These are phyloP conservation scores for Tetramorium alpestre DNA, from an alignment of 1,140 invertebrate species.

Conservation along the genomic window DNA sequence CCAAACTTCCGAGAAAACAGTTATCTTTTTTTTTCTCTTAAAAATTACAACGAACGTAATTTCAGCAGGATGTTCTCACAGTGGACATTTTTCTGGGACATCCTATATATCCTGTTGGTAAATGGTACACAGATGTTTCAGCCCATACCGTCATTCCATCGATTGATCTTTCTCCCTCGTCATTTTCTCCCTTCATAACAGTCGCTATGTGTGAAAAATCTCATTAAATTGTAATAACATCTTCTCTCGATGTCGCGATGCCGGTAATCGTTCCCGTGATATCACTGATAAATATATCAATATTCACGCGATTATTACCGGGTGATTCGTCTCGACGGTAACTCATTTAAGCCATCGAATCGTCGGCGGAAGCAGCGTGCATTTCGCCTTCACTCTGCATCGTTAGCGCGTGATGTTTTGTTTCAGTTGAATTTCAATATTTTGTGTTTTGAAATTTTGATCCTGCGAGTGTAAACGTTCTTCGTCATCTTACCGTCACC, in stretches of 20 bases:
- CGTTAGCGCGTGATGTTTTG: not conserved
- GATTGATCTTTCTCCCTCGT: constrained; percentile 18
- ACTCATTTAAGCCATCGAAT: not conserved
- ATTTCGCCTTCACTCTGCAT: not conserved
- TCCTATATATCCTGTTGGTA: not conserved
- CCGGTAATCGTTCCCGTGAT: not conserved
- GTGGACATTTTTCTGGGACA: constrained; percentile 12
- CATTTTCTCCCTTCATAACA: constrained; percentile 37
- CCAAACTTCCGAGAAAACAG: not conserved
- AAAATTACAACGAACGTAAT: not conserved
- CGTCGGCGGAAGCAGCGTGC: not conserved
- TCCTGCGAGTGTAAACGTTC: not conserved
- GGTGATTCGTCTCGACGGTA: not conserved
- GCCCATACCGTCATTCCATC: constrained; percentile 37
- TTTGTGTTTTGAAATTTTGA: not conserved
- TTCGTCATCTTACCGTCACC: not conserved
- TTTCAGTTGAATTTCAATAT: not conserved
- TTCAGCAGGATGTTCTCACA: not conserved
- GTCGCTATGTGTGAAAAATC: constrained; percentile 27
- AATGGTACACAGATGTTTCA: constrained; percentile 21
- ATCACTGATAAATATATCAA: not conserved
- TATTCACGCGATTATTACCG: not conserved
- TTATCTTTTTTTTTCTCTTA: too few relatives aligned
- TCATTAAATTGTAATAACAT: constrained; percentile 39
- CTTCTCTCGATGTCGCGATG: constrained; percentile 42